Base-by-base conservation (phyloP, 2,797 vertebrate genomes). In the Brachymystax lenok region DNA sequence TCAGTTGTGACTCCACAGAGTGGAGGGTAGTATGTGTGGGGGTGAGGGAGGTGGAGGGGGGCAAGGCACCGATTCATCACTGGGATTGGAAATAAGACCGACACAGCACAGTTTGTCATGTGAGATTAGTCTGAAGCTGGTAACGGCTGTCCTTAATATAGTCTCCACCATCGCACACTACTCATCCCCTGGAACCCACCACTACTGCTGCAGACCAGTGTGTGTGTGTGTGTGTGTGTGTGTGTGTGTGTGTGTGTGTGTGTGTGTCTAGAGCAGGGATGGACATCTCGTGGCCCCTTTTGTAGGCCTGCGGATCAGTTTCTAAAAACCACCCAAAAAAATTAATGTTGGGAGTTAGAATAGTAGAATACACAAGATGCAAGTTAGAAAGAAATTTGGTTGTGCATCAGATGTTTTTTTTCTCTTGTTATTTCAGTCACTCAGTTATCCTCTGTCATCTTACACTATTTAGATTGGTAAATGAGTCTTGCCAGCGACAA, bases 51-150 rank as follows among this genome's bases (percentile, higher is more conserved):
- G 72, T 21, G 46, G n/a, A 12, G 21, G 50, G 77, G 35, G 67
- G 73, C 61, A 21, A 71, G 67, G 51, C 73, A 74, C 30, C 68
- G 27, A 75, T 75, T 70, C 73, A 79, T 79, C 77, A 79, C 66
- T 19, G 40, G 73, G 67, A 68, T 70, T 74, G 69, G 77, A 75
- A 35, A 69, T 71, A 61, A 61, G 67, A 75, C 40, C 67, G 77
- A 75, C 67, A 74, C 10, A 28, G 75, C 50, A 69, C 77, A 71
- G 73, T 79, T 74, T 75, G 73, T 79, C 77, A 79, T 70, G 68
- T 63, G 28, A 71, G 73, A 74, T 70, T 69, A 79, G 77, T 70
- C 73, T 51, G 54, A 19, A 72, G 64, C 71, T 50, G 64, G 64
- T 69, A 69, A 74, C 64, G 70, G 71, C 71, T 54, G 63, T 68